Percentiles rank a stretch among this genome's conserved stretches.
Evolutionary conservation across 2,888 invertebrate species (phyloP).

Genomic region (Meta bourneti): DNA sequence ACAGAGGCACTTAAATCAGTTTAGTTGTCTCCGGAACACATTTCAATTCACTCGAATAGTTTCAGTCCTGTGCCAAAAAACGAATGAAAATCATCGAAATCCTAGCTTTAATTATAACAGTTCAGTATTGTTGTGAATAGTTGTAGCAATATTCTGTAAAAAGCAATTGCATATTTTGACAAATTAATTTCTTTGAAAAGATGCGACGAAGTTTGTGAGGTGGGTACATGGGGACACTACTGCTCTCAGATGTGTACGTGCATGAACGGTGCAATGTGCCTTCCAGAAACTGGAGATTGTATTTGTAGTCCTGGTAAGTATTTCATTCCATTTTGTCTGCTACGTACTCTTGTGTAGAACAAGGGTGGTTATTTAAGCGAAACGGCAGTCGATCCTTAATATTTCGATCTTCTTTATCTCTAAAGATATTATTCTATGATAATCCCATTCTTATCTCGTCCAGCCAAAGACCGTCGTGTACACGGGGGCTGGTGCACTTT

Average conservation of each 20-base stretch:
- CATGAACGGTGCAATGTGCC: slow-evolving; percentile 31
- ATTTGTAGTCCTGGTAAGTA: slow-evolving; percentile 45
- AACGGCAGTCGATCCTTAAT: no score
- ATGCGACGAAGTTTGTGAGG: slow-evolving; percentile 32
- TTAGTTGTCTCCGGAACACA: no score
- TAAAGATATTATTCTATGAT: no score
- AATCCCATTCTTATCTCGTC: no score
- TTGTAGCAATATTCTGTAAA: background rate
- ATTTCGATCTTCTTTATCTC: no score
- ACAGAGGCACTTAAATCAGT: no score
- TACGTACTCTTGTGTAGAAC: no score
- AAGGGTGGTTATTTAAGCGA: no score
- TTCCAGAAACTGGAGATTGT: slow-evolving; percentile 27
- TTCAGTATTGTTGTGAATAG: background rate
- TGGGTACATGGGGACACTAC: slow-evolving; percentile 14
- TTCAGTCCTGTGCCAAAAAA: background rate
- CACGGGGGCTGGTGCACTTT: no score
- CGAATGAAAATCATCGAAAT: background rate
- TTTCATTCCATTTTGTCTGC: no score
- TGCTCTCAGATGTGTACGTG: slow-evolving; percentile 38
- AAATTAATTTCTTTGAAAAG: slow-evolving; percentile 3
- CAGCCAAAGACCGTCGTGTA: no score
- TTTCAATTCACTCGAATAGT: no score
- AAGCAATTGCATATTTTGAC: background rate
- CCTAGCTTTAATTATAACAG: background rate